These are phyloP conservation scores for Sinella curviseta DNA, from an alignment of 1,140 invertebrate genomes.

Conservation along the genomic window DNA sequence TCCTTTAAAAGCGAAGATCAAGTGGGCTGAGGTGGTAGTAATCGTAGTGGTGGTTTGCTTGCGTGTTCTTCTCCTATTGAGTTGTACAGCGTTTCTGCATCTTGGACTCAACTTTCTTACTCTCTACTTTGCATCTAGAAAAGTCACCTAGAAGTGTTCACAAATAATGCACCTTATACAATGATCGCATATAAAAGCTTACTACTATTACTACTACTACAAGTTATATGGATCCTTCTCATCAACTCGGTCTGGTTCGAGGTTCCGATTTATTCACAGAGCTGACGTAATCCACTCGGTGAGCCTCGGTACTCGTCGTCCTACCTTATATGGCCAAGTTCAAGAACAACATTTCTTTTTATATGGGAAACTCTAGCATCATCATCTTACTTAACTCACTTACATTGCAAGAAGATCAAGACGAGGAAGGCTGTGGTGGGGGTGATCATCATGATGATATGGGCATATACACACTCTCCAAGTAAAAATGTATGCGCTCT, in stretches of 20 bases:
- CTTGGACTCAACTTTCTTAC: neutral
- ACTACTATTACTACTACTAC: too few relatives aligned
- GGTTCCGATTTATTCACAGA: conserved; percentile 49
- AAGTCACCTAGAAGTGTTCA: too few relatives aligned
- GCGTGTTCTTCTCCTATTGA: neutral
- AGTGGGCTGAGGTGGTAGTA: neutral
- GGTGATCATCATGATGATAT: neutral
- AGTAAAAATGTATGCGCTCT: too few relatives aligned
- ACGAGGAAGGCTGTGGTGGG: neutral
- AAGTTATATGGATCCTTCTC: neutral
- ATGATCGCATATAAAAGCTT: too few relatives aligned
- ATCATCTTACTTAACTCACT: neutral
- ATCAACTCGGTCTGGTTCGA: conserved; percentile 36
- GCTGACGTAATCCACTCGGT: conserved; percentile 49
- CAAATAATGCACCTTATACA: too few relatives aligned
- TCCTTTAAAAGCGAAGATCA: neutral
- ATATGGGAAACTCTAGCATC: neutral
- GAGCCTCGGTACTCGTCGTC: conserved; percentile 47
- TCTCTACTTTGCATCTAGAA: too few relatives aligned
- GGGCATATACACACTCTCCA: too few relatives aligned
- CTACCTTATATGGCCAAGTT: conserved; percentile 49
- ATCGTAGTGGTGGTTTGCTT: neutral
- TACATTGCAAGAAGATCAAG: neutral
- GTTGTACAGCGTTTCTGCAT: neutral
- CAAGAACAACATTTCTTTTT: conserved; percentile 43